These are phyloP conservation scores for Hipparchia sbordonii DNA, from an alignment of 2,888 invertebrate genomes.

Conservation along the genomic window DNA sequence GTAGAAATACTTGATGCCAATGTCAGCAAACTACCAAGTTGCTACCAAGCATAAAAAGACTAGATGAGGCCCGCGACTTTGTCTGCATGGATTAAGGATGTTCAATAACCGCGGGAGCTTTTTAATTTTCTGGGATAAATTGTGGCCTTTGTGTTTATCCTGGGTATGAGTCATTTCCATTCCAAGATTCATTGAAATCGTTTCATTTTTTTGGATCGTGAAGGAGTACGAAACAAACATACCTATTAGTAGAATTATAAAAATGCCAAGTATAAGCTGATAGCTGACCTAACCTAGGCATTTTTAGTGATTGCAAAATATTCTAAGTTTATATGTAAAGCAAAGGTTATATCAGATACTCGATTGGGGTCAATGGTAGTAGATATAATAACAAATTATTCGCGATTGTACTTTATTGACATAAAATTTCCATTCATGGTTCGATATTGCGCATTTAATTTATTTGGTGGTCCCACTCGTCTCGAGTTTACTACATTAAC, in stretches of 20 bases:
- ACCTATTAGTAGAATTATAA: too few species aligned
- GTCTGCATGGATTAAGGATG: too few species aligned
- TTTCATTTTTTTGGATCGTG: too few species aligned
- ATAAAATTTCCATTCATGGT: conserved; percentile 3
- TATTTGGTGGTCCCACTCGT: background rate
- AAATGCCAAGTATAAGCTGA: too few species aligned
- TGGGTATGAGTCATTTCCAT: too few species aligned
- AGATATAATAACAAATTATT: background rate
- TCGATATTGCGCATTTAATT: background rate
- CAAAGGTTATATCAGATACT: background rate
- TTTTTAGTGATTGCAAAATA: background rate
- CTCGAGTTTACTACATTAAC: background rate
- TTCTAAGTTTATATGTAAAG: background rate
- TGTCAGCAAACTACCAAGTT: background rate
- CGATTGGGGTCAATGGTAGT: background rate
- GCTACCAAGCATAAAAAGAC: background rate
- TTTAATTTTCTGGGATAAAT: too few species aligned
- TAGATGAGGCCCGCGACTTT: too few species aligned
- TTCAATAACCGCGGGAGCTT: too few species aligned
- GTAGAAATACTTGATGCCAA: background rate
- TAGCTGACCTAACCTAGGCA: background rate
- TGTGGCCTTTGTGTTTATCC: too few species aligned
- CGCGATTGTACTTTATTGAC: conserved; percentile 1
- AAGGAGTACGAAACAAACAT: too few species aligned
- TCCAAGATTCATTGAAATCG: too few species aligned